phyloP scores from a whole-genome alignment of 2,888 invertebrate genomes.

The Sminthurinus aureus region DNA sequence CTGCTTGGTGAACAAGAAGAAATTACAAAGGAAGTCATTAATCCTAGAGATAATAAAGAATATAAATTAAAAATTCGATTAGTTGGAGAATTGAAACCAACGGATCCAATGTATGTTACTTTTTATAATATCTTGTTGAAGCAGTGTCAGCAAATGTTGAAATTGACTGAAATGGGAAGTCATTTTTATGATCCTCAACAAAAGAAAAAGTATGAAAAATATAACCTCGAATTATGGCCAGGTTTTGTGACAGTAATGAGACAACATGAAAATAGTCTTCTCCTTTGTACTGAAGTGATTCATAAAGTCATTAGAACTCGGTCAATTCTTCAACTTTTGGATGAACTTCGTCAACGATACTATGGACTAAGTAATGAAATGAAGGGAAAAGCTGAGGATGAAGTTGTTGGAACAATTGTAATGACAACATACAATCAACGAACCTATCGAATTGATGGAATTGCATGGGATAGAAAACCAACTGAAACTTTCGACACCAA shows the following conservation, averaged over 20 bases:
- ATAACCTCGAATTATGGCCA: slow-evolving; percentile 79
- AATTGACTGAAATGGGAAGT: slow-evolving; percentile 48
- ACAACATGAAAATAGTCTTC: slow-evolving; percentile 78
- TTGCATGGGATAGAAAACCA: slow-evolving; percentile 64
- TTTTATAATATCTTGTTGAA: slow-evolving; percentile 54
- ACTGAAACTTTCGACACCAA: slow-evolving; percentile 62
- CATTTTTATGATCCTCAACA: slow-evolving; percentile 31
- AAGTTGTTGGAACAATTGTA: slow-evolving; percentile 68
- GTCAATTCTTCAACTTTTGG: slow-evolving; percentile 72
- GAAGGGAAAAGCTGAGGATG: slow-evolving; percentile 62
- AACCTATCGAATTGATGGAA: slow-evolving; percentile 66
- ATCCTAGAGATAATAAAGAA: slow-evolving; percentile 32
- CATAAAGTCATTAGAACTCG: slow-evolving; percentile 85
- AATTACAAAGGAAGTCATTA: neutral
- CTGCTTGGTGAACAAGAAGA: slow-evolving; percentile 59
- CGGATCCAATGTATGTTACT: slow-evolving; percentile 45
- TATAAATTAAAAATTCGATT: slow-evolving; percentile 44
- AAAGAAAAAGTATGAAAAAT: slow-evolving; percentile 68
- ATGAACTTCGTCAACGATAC: neutral
- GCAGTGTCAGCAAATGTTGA: slow-evolving; percentile 43
- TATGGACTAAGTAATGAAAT: neutral
- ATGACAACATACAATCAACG: slow-evolving; percentile 78
- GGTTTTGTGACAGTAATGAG: slow-evolving; percentile 74
- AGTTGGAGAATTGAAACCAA: slow-evolving; percentile 46
- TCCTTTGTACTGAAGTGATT: slow-evolving; percentile 80